Evolutionary conservation across 2,797 vertebrate genomes (phyloP).

Genomic region (Acropternis orthonyx): DNA sequence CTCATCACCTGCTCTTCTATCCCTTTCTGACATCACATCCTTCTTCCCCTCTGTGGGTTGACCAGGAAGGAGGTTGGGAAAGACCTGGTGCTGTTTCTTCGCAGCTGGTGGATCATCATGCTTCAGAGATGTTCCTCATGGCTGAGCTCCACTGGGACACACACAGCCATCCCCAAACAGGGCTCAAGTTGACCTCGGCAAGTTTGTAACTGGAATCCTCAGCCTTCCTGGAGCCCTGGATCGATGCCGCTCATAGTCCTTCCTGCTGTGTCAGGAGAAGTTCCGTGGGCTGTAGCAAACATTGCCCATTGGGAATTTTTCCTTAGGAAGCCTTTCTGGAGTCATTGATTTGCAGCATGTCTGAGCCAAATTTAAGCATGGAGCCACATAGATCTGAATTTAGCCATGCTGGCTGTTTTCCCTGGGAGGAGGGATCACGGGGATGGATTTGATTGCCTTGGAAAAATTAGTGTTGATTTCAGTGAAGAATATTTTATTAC

Average conservation of each 20-base stretch:
- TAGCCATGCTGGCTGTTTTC: slow-evolving; percentile 42
- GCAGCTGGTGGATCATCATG: background rate
- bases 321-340: slow-evolving; percentile 12
- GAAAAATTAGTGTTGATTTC: slow-evolving; percentile 68
- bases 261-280: background rate
- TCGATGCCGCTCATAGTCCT: rapidly evolving
- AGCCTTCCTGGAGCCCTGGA: background rate
- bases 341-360: background rate
- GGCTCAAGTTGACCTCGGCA: background rate
- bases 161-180: background rate
- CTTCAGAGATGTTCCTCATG: background rate
- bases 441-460: slow-evolving; percentile 47
- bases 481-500: slow-evolving; percentile 65
- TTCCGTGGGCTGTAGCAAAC: background rate
- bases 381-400: slow-evolving; percentile 31
- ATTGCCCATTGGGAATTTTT: background rate
- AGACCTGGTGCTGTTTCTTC: background rate
- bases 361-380: slow-evolving; percentile 20
- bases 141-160: background rate
- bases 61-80: background rate
- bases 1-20: background rate
- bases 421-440: slow-evolving; percentile 47
- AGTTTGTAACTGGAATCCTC: background rate
- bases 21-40: background rate
- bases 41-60: background rate